Evolutionary conservation across 2,797 vertebrate genomes (phyloP).

Genomic region (Paedocypris micromegethes): DNA sequence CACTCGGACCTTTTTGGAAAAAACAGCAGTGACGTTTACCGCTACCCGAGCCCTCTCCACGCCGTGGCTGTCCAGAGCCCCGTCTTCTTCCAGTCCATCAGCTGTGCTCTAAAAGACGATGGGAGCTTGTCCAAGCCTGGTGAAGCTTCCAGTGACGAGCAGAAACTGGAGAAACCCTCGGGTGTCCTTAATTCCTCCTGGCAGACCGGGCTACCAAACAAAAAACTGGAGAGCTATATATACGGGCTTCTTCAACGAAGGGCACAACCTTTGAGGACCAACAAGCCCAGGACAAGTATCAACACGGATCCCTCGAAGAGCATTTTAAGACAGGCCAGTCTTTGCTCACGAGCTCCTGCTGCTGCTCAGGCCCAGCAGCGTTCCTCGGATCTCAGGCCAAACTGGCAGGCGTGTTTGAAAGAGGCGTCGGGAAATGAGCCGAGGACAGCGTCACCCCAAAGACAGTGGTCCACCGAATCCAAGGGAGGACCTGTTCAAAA

Average conservation of each 20-base stretch:
- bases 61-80: conserved; percentile 85
- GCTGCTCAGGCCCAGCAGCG: conserved; percentile 53
- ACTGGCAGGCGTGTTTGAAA: conserved; percentile 60
- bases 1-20: conserved; percentile 82
- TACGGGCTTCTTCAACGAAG: conserved; percentile 81
- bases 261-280: conserved; percentile 78
- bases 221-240: conserved; percentile 85
- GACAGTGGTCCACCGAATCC: conserved; percentile 64
- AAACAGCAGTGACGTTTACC: conserved; percentile 79
- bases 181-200: conserved; percentile 63
- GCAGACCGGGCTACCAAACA: conserved; percentile 62
- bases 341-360: conserved; percentile 70
- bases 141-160: conserved; percentile 55
- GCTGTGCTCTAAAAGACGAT: conserved; percentile 65
- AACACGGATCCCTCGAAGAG: conserved; percentile 81
- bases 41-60: conserved; percentile 86
- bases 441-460: conserved; percentile 59
- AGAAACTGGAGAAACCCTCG: conserved; percentile 54
- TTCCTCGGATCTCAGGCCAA: conserved; percentile 62
- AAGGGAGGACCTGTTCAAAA: conserved; percentile 64
- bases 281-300: conserved; percentile 86
- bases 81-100: conserved; percentile 73
- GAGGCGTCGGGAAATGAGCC: conserved; percentile 55
- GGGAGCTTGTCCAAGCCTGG: conserved; percentile 48
- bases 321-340: conserved; percentile 77